Evolutionary conservation across 2,113 vertebrate species (phyloP), one percentile per base, ranked within the genome.

Genomic region (Python bivittatus): DNA sequence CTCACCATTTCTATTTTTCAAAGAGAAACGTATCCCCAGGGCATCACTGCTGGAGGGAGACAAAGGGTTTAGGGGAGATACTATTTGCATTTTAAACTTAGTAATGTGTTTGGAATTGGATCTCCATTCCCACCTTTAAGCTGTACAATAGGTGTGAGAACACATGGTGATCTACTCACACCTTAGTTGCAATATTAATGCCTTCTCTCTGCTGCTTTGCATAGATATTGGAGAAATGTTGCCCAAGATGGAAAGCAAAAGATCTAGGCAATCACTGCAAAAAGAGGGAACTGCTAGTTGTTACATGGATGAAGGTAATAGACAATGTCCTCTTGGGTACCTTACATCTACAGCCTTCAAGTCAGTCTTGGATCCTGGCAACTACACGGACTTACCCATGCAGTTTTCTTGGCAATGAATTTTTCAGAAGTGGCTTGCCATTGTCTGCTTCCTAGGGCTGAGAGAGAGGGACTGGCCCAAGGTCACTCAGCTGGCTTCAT

Each of bases 101-200:
- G 48, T 48, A 48, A 48, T 48, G 48, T 91, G 92, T 84, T 85
- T 42, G 53, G 53, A 91, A 60, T 29, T 29, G 90, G 1, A 93
- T 90, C 94, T 95, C 93, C 90, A 92, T 92, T 95, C 92, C 61
- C 61, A 94, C 94, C 87, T 95, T 61, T 94, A 86, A 89, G 79
- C 44, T 89, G 88, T 57, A 68, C 7, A 10, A 91, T 25, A 29
- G 86, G 58, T n/a, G 91, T 64, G 61, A 93, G 93, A 95, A 58
- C 48, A 48, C 48, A 6, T 17, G 72, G 6, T 60, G 85, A 48
- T 94, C 68, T 68, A 2, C 52, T 22, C 6, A 61, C 52, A 90
- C 25, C 44, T 48, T 20, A 54, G 64, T 60, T 94, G 91, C 44
- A 94, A 91, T 42, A n/a, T 44, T 23, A 68, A 27, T 92, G 13